These are phyloP conservation scores for Rhinichthys klamathensis DNA, from an alignment of 2,113 vertebrate genomes.

Conservation along the genomic window DNA sequence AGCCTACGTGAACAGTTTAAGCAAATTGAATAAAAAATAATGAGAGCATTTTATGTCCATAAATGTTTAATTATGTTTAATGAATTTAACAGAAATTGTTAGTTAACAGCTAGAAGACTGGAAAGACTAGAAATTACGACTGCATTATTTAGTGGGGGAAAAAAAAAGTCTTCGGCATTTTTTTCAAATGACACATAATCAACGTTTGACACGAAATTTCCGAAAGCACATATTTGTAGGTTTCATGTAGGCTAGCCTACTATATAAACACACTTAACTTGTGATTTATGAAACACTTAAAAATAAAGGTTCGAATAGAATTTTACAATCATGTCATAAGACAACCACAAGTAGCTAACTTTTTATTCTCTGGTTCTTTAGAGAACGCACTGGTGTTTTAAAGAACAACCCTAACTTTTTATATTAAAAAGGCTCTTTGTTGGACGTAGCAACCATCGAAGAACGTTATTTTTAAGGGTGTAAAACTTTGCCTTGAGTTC, in stretches of 20 bases:
- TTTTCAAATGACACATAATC: not conserved
- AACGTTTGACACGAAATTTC: not conserved
- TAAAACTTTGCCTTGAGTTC: conserved; percentile 15
- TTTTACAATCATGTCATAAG: not conserved
- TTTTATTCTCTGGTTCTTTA: conserved; percentile 1
- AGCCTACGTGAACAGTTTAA: not conserved
- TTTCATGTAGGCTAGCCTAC: not conserved
- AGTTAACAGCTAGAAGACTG: not conserved
- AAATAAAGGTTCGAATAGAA: not conserved
- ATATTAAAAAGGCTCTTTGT: not conserved
- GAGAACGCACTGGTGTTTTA: not conserved
- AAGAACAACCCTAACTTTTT: not conserved
- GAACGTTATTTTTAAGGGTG: not conserved
- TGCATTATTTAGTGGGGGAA: not conserved
- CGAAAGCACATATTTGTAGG: not conserved
- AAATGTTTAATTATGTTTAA: not conserved
- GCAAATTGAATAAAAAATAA: not conserved
- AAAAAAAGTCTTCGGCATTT: not conserved
- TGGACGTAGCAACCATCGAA: not conserved
- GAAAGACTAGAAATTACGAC: not conserved
- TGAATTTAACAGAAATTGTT: not conserved
- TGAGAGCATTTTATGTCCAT: not conserved
- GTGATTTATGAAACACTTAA: not conserved
- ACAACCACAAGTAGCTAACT: not conserved
- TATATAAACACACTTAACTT: not conserved